Conservation (phyloP, 1,140 invertebrate genomes). For the Arion vulgaris region DNA sequence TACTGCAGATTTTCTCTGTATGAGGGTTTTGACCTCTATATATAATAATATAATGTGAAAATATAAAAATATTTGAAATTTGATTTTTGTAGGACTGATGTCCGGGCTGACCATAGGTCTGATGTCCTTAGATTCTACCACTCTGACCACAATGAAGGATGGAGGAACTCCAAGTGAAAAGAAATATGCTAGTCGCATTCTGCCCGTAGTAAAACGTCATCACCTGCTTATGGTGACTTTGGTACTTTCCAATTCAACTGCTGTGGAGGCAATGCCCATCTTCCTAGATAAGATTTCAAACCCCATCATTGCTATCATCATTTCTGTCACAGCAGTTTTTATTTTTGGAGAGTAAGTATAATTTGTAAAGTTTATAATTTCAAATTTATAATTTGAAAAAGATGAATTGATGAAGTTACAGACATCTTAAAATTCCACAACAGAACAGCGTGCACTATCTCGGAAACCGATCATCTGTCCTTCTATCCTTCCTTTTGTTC, state of each 20-base stretch:
- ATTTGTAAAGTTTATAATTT: too few species aligned
- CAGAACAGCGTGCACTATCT: too few species aligned
- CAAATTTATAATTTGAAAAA: too few species aligned
- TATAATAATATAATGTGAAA: too few species aligned
- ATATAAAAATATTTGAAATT: too few species aligned
- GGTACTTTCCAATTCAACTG: slow-evolving; percentile 67
- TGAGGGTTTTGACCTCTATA: too few species aligned
- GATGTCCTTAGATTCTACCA: slow-evolving; percentile 67
- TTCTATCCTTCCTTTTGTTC: too few species aligned
- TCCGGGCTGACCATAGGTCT: slow-evolving; percentile 70
- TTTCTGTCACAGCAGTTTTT: slow-evolving; percentile 70
- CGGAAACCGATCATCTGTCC: too few species aligned
- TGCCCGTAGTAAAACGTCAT: slow-evolving; percentile 66
- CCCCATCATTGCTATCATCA: slow-evolving; percentile 66
- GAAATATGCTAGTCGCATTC: slow-evolving; percentile 64
- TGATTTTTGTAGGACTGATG: slow-evolving; percentile 65
- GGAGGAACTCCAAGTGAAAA: slow-evolving; percentile 61
- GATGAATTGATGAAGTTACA: too few species aligned
- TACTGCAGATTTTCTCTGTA: too few species aligned
- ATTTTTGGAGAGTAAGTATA: slow-evolving; percentile 72
- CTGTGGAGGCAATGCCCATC: slow-evolving; percentile 72
- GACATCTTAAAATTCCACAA: too few species aligned
- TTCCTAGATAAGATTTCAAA: slow-evolving; percentile 68
- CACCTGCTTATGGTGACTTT: slow-evolving; percentile 70
- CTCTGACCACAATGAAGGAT: slow-evolving; percentile 62